Conservation (phyloP, 2,888 invertebrate genomes). For the Biston betularia region DNA sequence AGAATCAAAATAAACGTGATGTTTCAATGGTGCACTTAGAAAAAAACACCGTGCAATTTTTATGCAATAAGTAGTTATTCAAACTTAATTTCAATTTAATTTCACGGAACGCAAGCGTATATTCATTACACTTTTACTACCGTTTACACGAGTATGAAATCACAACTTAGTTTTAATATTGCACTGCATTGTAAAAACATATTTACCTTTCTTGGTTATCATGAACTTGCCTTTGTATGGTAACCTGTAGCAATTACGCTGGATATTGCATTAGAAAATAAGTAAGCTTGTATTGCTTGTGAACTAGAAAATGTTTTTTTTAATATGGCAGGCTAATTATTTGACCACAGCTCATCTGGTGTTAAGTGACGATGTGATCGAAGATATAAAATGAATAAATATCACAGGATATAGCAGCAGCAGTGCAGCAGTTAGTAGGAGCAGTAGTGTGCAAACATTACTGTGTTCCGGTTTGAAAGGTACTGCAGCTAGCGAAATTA, state of each 20-base stretch:
- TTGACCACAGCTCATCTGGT: no score
- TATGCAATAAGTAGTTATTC: slow-evolving; percentile 9
- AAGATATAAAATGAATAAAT: no score
- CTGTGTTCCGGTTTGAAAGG: no score
- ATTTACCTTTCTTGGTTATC: slow-evolving; percentile 7
- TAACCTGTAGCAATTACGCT: not conserved
- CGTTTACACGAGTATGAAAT: slow-evolving; percentile 5
- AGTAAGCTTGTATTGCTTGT: not conserved
- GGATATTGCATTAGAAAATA: not conserved
- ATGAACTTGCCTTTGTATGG: not conserved
- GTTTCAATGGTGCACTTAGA: not conserved
- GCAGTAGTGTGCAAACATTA: no score
- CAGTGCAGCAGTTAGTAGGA: no score
- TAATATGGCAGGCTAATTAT: no score
- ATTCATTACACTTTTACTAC: slow-evolving; percentile 21
- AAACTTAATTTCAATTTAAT: slow-evolving; percentile 12
- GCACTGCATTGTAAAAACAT: slow-evolving; percentile 11
- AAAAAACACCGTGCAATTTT: not conserved
- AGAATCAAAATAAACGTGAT: not conserved
- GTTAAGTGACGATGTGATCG: no score
- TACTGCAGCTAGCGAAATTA: no score
- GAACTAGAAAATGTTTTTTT: no score
- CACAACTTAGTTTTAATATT: slow-evolving; percentile 15
- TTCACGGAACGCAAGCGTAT: slow-evolving; percentile 17
- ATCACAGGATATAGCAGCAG: no score